Percentiles rank a stretch among this genome's conserved stretches.
Conservation (phyloP, 1,140 invertebrate species). For the Nasonia vitripennis region DNA sequence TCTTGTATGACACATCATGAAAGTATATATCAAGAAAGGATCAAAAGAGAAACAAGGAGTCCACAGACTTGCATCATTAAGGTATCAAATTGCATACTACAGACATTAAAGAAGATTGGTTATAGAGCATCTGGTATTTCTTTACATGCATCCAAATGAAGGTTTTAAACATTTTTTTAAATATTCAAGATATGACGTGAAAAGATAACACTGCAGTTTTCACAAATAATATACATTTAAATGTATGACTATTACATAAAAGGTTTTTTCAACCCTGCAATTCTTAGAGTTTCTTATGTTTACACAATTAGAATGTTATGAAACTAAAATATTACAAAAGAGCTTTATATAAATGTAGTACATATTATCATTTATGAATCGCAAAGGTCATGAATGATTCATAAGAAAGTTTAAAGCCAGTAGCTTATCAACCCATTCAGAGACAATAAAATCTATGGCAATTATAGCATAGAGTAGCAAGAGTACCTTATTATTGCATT, state of each 20-base stretch:
- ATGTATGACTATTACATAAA: too few species aligned
- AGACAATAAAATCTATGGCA: background rate
- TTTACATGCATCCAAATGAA: background rate
- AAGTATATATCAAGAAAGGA: background rate
- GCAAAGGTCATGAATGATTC: background rate
- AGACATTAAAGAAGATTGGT: background rate
- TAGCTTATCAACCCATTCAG: background rate
- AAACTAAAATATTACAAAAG: background rate
- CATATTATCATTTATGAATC: slow-evolving; percentile 6
- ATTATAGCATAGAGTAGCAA: background rate
- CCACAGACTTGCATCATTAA: background rate
- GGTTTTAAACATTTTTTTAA: too few species aligned
- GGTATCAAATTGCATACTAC: background rate
- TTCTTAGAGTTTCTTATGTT: background rate
- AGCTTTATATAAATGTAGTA: background rate
- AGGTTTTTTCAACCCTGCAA: too few species aligned
- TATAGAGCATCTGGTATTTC: background rate
- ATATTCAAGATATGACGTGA: too few species aligned
- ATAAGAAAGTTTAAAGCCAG: background rate
- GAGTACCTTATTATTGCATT: too few species aligned
- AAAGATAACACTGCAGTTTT: too few species aligned
- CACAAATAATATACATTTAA: too few species aligned
- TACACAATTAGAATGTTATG: background rate
- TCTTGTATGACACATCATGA: background rate
- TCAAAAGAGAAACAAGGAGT: background rate